These are phyloP conservation scores for Anoura caudifer DNA, from an alignment of 2,113 vertebrate genomes.

Conservation along the genomic window DNA sequence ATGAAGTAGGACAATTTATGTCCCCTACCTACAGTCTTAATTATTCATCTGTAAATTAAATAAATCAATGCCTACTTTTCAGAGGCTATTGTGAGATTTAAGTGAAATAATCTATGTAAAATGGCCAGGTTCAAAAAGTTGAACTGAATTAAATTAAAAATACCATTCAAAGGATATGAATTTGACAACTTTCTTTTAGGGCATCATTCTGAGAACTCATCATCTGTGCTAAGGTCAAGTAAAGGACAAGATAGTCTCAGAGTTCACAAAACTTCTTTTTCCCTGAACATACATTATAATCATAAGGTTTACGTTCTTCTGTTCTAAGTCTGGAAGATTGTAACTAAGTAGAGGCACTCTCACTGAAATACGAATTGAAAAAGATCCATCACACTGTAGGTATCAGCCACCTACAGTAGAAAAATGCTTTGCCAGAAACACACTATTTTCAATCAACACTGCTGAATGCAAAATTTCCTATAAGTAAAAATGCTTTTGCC, in stretches of 20 bases:
- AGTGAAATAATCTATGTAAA: background rate
- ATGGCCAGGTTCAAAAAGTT: background rate
- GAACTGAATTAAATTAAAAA: background rate
- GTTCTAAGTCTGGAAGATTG: background rate
- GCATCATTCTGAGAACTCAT: background rate
- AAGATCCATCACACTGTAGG: background rate
- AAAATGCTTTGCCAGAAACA: conserved; percentile 11
- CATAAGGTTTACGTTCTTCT: background rate
- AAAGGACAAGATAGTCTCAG: background rate
- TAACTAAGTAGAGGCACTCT: background rate
- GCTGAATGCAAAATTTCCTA: background rate
- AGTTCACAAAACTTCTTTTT: background rate
- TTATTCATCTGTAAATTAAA: background rate
- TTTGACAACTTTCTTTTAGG: background rate
- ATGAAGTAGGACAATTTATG: background rate
- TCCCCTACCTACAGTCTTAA: background rate
- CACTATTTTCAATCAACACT: conserved; percentile 5
- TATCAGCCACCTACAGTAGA: background rate
- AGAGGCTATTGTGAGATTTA: background rate
- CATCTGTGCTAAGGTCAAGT: background rate
- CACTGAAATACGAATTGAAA: conserved; percentile 41
- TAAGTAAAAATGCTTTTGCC: background rate
- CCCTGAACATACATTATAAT: background rate
- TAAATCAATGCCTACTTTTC: background rate
- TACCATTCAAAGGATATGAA: background rate